Evolutionary conservation across 2,888 invertebrate species (phyloP).

Genomic region (Pseudanteris insignis): DNA sequence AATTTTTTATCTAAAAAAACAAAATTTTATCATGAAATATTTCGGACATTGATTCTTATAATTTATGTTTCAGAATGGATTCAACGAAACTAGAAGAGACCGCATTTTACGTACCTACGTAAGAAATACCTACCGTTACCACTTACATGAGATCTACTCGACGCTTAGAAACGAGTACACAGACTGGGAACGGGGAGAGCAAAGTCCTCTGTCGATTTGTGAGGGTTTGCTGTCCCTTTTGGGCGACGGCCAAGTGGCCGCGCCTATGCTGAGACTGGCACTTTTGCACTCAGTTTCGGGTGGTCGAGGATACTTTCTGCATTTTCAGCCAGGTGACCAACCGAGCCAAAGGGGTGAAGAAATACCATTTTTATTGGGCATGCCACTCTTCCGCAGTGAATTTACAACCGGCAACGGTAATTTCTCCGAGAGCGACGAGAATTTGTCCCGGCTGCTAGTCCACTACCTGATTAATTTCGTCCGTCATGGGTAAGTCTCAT

Average conservation of each 20-base stretch:
- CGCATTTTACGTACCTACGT: slow-evolving; percentile 90
- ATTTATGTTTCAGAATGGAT: slow-evolving; percentile 80
- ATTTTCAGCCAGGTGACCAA: slow-evolving; percentile 86
- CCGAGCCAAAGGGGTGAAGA: slow-evolving; percentile 89
- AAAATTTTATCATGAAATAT: too few species aligned
- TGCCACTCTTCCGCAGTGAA: slow-evolving; percentile 76
- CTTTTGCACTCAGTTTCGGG: slow-evolving; percentile 82
- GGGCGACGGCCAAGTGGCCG: slow-evolving; percentile 91
- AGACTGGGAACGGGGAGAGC: slow-evolving; percentile 91
- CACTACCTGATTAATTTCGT: slow-evolving; percentile 89
- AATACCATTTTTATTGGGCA: slow-evolving; percentile 83
- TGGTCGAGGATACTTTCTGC: slow-evolving; percentile 85
- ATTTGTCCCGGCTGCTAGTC: slow-evolving; percentile 80
- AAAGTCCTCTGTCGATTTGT: slow-evolving; percentile 81
- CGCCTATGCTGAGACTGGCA: slow-evolving; percentile 82
- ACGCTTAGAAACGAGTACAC: slow-evolving; percentile 95
- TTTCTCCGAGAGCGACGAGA: slow-evolving; percentile 80
- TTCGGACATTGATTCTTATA: too few species aligned
- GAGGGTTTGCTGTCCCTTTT: slow-evolving; percentile 80
- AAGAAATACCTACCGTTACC: slow-evolving; percentile 93
- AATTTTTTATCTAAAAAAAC: too few species aligned
- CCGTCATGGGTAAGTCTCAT: slow-evolving; percentile 82
- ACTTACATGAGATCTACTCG: slow-evolving; percentile 93
- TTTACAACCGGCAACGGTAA: slow-evolving; percentile 77
- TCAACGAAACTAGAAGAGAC: slow-evolving; percentile 88